Percentiles rank a stretch among this genome's conserved stretches.
Evolutionary conservation across 2,113 vertebrate species (phyloP).

Genomic region (Taxidea taxus): DNA sequence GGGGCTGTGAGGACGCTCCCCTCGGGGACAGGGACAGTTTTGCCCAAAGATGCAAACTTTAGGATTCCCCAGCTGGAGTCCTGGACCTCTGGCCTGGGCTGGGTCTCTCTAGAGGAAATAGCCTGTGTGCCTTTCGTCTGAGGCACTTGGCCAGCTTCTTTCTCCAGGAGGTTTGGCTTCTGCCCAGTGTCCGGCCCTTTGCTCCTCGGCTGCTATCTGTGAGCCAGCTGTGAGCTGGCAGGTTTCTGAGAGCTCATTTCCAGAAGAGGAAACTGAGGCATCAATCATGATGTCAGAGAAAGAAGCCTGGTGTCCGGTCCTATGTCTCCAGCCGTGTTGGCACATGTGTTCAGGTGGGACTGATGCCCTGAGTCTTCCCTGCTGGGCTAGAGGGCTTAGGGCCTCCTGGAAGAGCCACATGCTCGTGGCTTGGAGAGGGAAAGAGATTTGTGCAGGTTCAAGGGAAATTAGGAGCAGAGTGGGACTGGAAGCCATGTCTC

Average conservation of each 20-base stretch:
- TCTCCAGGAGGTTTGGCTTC: background rate
- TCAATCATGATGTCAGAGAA: background rate
- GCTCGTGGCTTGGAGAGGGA: background rate
- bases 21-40: background rate
- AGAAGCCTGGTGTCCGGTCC: background rate
- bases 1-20: background rate
- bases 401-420: background rate
- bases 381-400: no score
- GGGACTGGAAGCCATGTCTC: background rate
- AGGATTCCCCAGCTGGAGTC: background rate
- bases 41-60: background rate
- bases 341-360: no score
- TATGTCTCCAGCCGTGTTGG: background rate
- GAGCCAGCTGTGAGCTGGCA: background rate
- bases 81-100: background rate
- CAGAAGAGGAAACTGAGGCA: background rate
- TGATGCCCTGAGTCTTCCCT: no score
- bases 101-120: background rate
- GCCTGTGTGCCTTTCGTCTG: background rate
- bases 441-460: background rate
- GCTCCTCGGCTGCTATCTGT: background rate
- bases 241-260: background rate
- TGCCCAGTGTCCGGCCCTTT: background rate
- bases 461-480: background rate
- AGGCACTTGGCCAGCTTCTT: background rate